Evolutionary conservation across 2,797 vertebrate genomes (phyloP).

Genomic region (Typhlichthys eigenmanni): DNA sequence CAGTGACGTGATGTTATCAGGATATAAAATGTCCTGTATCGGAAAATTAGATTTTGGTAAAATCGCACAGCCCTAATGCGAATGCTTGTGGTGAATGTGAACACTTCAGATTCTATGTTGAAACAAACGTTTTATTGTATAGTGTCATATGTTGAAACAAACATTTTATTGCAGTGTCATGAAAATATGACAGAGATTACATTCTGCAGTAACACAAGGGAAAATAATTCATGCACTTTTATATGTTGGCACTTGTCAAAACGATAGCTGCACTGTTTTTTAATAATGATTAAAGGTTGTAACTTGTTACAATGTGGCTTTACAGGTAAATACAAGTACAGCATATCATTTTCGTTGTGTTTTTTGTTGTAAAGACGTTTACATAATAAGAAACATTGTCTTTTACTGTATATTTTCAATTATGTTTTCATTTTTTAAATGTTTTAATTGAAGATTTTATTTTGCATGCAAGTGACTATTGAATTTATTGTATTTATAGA

Average conservation of each 20-base stretch:
- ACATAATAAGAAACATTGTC: background rate
- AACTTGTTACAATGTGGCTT: constrained; percentile 14
- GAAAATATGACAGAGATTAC: constrained; percentile 11
- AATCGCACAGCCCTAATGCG: no score
- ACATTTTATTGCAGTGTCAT: constrained; percentile 14
- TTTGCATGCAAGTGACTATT: constrained; percentile 50
- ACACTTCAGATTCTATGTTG: no score
- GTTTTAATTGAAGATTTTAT: constrained; percentile 63
- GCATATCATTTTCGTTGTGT: constrained; percentile 25
- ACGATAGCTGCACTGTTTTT: constrained; percentile 41
- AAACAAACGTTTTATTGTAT: background rate
- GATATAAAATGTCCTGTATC: no score
- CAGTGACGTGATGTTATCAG: no score
- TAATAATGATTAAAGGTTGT: constrained; percentile 24
- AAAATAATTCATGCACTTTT: constrained; percentile 52
- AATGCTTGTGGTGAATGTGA: no score
- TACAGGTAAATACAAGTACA: constrained; percentile 26
- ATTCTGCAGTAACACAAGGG: constrained; percentile 17
- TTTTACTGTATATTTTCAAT: constrained; percentile 48
- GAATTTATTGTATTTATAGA: constrained; percentile 19
- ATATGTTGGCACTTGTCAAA: constrained; percentile 29
- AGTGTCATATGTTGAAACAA: background rate
- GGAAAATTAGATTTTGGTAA: no score
- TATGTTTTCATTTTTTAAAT: constrained; percentile 51
- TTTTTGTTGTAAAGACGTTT: constrained; percentile 18